Conservation (phyloP, 2,888 invertebrate species). For the Fragum fragum region DNA sequence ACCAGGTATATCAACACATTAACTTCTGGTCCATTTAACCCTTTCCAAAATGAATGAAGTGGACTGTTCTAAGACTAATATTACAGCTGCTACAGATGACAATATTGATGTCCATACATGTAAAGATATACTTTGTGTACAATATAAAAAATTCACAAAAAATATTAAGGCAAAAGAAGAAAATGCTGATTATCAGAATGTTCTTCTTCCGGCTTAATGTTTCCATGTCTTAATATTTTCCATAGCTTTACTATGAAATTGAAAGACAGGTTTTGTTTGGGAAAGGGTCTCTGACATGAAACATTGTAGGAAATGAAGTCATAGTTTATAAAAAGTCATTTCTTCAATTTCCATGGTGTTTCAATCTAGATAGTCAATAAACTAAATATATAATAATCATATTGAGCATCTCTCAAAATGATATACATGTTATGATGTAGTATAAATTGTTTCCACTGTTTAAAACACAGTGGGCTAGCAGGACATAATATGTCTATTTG, state of each 20-base stretch:
- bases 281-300: no score
- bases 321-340: no score
- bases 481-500: no score
- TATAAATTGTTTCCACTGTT: no score
- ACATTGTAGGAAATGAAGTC: no score
- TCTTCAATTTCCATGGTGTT: no score
- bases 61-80: neutral
- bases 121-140: neutral
- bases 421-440: no score
- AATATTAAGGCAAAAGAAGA: conserved; percentile 9
- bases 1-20: neutral
- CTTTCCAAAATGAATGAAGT: conserved; percentile 3
- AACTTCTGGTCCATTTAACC: conserved; percentile 2
- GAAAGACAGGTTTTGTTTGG: no score
- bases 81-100: conserved; percentile 1
- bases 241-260: conserved; percentile 3
- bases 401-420: no score
- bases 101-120: neutral
- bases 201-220: neutral
- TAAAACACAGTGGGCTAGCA: no score
- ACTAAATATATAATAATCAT: no score
- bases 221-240: neutral
- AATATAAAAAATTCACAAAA: conserved; percentile 2
- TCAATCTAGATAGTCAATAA: no score
- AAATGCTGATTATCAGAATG: conserved; percentile 4